phyloP scores from a whole-genome alignment of 1,140 invertebrate genomes.

The Ladona fulva region DNA sequence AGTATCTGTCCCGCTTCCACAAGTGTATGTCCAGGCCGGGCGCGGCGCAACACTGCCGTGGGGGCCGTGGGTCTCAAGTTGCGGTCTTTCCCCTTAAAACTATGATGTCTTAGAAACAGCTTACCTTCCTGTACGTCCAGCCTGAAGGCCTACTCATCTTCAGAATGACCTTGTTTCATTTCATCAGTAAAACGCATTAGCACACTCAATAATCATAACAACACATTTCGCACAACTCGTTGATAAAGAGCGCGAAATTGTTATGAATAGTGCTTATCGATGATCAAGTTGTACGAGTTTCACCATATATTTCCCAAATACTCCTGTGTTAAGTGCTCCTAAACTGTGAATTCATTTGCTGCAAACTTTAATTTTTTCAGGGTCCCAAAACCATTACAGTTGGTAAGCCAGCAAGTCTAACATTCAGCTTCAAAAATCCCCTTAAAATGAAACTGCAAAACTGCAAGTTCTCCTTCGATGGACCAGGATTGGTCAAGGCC shows the following conservation, averaged over 20 bases:
- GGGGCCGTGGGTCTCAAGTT: not conserved
- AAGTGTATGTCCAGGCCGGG: conserved; percentile 12
- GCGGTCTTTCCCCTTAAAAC: not conserved
- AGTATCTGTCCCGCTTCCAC: conserved; percentile 3
- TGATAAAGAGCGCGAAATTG: too few species aligned
- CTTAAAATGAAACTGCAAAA: conserved; percentile 48
- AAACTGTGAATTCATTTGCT: too few species aligned
- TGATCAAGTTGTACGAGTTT: too few species aligned
- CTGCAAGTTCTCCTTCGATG: conserved; percentile 57
- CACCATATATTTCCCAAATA: too few species aligned
- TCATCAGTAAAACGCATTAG: too few species aligned
- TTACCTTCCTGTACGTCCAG: conserved; percentile 11
- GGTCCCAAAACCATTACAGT: conserved; percentile 45
- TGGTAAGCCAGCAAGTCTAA: conserved; percentile 43
- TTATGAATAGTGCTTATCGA: too few species aligned
- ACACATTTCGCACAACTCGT: too few species aligned
- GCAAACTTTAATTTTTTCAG: conserved; percentile 34
- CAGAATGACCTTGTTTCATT: not conserved
- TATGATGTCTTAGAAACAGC: conserved; percentile 14
- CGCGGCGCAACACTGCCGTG: not conserved
- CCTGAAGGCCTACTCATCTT: not conserved
- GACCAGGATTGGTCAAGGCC: conserved; percentile 35
- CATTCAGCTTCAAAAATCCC: conserved; percentile 59
- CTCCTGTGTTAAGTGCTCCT: too few species aligned
- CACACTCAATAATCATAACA: too few species aligned